Conservation (phyloP, 2,113 vertebrate species). For the western clawed frog (Xenopus tropicalis) region UCB_Xtro_10.0 CM004449.2:15360501-15361000, state of each 20-base stretch:
- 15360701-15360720: background rate
- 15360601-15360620: constrained; percentile 17
- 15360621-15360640: background rate
- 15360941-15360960: too few relatives aligned
- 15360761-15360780: constrained; percentile 3
- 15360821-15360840: background rate
- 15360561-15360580: background rate
- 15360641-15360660: constrained; percentile 17
- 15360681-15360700: constrained; percentile 10
- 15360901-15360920: background rate
- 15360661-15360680: background rate
- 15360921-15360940: background rate
- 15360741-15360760: background rate
- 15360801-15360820: background rate
- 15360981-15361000: too few relatives aligned
- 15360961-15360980: too few relatives aligned
- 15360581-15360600: background rate
- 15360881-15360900: background rate
- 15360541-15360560: background rate
- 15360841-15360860: background rate
- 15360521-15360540: background rate
- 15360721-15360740: constrained; percentile 7
- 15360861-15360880: background rate
- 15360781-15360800: constrained; percentile 10
- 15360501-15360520: too few relatives aligned